Evolutionary conservation across 2,888 invertebrate species (phyloP).

Genomic region (Oegoconia quadripuncta): DNA sequence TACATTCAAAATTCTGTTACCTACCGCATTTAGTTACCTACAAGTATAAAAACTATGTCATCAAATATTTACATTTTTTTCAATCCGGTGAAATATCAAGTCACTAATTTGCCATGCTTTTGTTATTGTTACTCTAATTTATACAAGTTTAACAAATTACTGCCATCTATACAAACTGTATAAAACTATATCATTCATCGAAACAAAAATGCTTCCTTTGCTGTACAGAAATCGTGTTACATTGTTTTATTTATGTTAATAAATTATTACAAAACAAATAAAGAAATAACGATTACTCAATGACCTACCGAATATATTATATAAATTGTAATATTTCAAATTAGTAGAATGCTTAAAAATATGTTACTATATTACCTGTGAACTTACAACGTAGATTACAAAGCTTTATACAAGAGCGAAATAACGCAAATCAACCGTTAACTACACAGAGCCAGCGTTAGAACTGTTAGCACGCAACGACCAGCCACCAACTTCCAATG

Average conservation of each 20-base stretch:
- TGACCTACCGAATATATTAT: too few species aligned
- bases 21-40: background rate
- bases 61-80: background rate
- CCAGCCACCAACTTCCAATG: slow-evolving; percentile 69
- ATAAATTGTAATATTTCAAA: background rate
- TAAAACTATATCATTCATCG: background rate
- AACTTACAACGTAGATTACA: slow-evolving; percentile 39
- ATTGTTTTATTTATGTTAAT: slow-evolving; percentile 16
- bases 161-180: too few species aligned
- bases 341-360: slow-evolving; percentile 4
- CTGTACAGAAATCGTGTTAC: too few species aligned
- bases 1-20: background rate
- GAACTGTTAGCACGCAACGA: slow-evolving; percentile 74
- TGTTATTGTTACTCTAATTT: background rate
- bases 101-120: slow-evolving; percentile 1
- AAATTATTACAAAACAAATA: slow-evolving; percentile 17
- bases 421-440: slow-evolving; percentile 60
- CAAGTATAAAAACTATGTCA: background rate
- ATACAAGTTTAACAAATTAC: background rate
- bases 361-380: slow-evolving; percentile 34
- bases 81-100: background rate
- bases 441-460: slow-evolving; percentile 59
- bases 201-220: too few species aligned
- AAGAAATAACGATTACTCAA: slow-evolving; percentile 21
- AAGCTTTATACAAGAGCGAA: slow-evolving; percentile 58